These are phyloP conservation scores for Onthophagus sagittarius DNA, from an alignment of 2,888 invertebrate genomes.

Conservation along the genomic window DNA sequence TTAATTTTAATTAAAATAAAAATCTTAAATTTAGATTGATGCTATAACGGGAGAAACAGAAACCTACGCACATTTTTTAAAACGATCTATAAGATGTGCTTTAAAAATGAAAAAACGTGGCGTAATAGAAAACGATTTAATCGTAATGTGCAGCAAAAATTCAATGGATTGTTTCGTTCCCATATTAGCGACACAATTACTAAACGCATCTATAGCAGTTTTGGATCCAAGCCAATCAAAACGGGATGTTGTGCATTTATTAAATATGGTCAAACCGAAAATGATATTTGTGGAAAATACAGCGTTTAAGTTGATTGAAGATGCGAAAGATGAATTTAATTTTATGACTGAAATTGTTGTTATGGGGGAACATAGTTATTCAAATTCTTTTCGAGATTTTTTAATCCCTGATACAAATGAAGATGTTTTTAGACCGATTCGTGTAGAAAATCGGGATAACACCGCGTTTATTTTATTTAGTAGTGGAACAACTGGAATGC, in stretches of 20 bases:
- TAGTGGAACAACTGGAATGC: slow-evolving; percentile 40
- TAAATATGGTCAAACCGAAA: slow-evolving; percentile 29
- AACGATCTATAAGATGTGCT: slow-evolving; percentile 47
- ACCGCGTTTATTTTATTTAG: slow-evolving; percentile 39
- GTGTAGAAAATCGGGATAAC: slow-evolving; percentile 26
- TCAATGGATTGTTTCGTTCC: slow-evolving; percentile 47
- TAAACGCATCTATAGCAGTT: slow-evolving; percentile 37
- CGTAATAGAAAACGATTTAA: slow-evolving; percentile 45
- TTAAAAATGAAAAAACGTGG: slow-evolving; percentile 43
- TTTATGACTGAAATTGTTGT: slow-evolving; percentile 28
- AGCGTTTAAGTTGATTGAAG: slow-evolving; percentile 26
- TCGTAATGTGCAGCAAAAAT: slow-evolving; percentile 47
- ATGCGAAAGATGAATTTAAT: slow-evolving; percentile 21
- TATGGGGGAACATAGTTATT: slow-evolving; percentile 25
- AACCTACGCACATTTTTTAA: slow-evolving; percentile 43
- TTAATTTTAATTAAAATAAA: background rate
- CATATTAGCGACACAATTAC: slow-evolving; percentile 46
- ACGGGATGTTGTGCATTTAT: slow-evolving; percentile 28
- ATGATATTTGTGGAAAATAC: slow-evolving; percentile 30
- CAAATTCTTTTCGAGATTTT: slow-evolving; percentile 25
- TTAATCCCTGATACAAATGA: slow-evolving; percentile 26
- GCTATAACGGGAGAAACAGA: slow-evolving; percentile 46
- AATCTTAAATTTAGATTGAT: slow-evolving; percentile 10
- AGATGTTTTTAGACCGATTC: slow-evolving; percentile 30
- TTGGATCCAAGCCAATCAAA: slow-evolving; percentile 27